These are phyloP conservation scores for Zoroaster sp. DNA, from an alignment of 53 echinoderm and acorn worm species.

Conservation along the genomic window DNA sequence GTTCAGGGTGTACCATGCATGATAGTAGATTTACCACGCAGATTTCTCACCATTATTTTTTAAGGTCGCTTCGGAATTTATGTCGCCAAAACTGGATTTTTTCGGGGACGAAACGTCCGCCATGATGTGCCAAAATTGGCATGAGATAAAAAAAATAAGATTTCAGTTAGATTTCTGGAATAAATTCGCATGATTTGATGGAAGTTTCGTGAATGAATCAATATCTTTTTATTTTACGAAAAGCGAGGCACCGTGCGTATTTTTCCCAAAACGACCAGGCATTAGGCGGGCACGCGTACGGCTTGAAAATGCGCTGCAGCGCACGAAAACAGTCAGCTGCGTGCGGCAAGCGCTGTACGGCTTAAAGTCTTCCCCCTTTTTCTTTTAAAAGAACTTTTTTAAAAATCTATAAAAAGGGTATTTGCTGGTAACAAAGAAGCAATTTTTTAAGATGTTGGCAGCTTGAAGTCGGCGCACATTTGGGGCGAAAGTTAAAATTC, in stretches of 20 bases:
- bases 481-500: background rate
- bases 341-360: constrained; percentile 19
- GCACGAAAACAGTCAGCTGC: constrained; percentile 3
- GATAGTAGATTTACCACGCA: constrained; percentile 10
- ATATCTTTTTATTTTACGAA: constrained; percentile 49
- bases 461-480: background rate
- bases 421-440: background rate
- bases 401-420: background rate
- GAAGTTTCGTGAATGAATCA: constrained; percentile 28
- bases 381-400: background rate
- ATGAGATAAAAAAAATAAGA: background rate
- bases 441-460: background rate
- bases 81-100: background rate
- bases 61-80: constrained; percentile 26
- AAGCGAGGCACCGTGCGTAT: constrained; percentile 43
- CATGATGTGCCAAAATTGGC: background rate
- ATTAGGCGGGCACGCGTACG: constrained; percentile 53
- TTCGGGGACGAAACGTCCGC: background rate
- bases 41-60: constrained; percentile 23
- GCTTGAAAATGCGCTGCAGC: constrained; percentile 49
- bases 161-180: background rate
- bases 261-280: constrained; percentile 57
- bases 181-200: background rate
- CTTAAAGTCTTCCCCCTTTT: background rate
- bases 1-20: constrained; percentile 22